Base-by-base conservation (phyloP, 2,888 invertebrate species). In the Xylota segnis region DNA sequence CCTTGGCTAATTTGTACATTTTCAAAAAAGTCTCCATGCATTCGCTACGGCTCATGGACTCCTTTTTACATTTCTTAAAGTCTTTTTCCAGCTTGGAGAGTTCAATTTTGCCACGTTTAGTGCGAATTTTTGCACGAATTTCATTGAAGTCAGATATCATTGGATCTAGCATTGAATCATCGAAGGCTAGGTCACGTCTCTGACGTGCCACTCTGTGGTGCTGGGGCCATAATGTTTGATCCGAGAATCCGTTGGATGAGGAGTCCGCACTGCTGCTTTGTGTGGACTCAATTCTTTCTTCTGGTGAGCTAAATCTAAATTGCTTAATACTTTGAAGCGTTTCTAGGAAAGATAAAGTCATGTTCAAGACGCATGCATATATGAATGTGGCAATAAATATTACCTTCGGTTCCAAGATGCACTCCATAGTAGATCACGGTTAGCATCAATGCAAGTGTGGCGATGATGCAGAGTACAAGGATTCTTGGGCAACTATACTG, bases 1-100 rank as follows among this genome's bases (percentile, higher is more conserved):
- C 90, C 52, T 89, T 90, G 37, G 90, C 90, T 76, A 91, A 88
- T 18, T 90, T 88, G 66, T 91, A 91, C 90, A 92, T 90, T 61
- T 90, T 89, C 59, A 88, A 77, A 72, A 91, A 92, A 5, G 89
- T 90, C 1, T 88, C 84, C 89, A 90, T 90, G 66, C 92, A 92
- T 10, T 90, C 89, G 12, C 88, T 88, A 4, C 89, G 87, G 23
- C 72, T 70, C 4, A 47, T 50, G 0, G 90, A 87, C 29, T 90
- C 88, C 40, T 90, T 89, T 82, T 90, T 91, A 74, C 92, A 92
- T 3, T 90, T 89, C 12, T 86, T 83, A 68, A 90, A 92, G 18
- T 91, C 91, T 7, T 47, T 81, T 59, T 92, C 89, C 45, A 92
- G 83, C 37, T 89, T 88, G 14, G 82, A 88, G 0, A 92, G 78